Percentiles rank a stretch among this genome's conserved stretches.
phyloP scores from a whole-genome alignment of 2,888 invertebrate species.

The Phortica okadai region DNA sequence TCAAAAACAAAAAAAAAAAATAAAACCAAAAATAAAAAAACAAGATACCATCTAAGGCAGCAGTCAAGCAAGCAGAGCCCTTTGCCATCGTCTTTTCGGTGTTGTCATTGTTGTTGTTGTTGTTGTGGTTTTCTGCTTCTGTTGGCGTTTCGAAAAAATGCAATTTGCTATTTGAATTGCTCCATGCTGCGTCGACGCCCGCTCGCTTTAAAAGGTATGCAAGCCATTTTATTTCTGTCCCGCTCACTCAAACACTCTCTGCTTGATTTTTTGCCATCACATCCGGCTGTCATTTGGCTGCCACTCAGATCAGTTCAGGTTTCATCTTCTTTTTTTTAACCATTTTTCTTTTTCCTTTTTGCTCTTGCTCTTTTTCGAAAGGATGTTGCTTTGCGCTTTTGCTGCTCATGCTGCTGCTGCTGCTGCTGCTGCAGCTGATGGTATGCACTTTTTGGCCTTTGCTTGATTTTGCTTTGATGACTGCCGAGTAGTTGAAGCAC shows the following conservation, averaged over 20 bases:
- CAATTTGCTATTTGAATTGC: constrained; percentile 20
- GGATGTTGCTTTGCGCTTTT: not conserved
- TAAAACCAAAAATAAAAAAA: not conserved
- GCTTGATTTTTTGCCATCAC: no score
- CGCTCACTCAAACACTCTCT: no score
- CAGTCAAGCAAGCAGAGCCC: not conserved
- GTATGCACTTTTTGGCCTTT: not conserved
- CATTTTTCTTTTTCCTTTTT: not conserved
- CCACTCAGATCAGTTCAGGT: no score
- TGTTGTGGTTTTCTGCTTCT: not conserved
- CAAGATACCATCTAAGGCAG: not conserved
- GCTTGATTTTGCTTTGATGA: constrained; percentile 17
- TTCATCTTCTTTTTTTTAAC: no score
- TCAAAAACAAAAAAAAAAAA: not conserved
- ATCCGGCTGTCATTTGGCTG: no score
- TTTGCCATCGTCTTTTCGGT: not conserved
- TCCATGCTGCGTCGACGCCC: not conserved
- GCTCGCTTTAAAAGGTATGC: constrained; percentile 19
- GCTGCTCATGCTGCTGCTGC: not conserved
- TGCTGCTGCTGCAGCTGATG: not conserved
- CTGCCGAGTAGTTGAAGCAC: not conserved
- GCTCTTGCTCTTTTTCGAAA: not conserved
- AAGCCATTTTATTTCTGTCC: not conserved
- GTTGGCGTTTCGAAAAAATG: constrained; percentile 10
- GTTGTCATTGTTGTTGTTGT: not conserved